Evolutionary conservation across 2,113 vertebrate genomes (phyloP).

Genomic region (Smithornis capensis): DNA sequence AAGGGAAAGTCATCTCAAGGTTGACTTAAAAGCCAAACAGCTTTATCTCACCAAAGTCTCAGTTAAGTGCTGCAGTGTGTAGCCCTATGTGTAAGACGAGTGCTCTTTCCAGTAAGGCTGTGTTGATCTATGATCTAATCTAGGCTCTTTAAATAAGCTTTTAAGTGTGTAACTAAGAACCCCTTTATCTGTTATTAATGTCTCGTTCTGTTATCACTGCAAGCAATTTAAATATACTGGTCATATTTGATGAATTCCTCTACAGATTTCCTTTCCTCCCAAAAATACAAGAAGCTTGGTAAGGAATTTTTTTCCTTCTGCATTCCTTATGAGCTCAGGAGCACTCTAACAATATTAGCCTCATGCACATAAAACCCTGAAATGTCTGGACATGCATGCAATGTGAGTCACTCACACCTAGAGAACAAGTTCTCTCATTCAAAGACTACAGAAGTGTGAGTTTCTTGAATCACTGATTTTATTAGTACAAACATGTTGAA

Average conservation of each 20-base stretch:
- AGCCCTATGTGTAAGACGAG: constrained; percentile 10
- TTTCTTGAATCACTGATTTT: constrained; percentile 63
- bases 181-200: constrained; percentile 54
- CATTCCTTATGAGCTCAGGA: constrained; percentile 12
- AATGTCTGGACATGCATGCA: constrained; percentile 56
- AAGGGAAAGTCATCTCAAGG: constrained; percentile 63
- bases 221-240: constrained; percentile 54
- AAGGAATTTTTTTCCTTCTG: neutral
- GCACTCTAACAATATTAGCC: constrained; percentile 11
- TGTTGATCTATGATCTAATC: constrained; percentile 63
- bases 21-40: constrained; percentile 66
- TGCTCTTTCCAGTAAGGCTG: constrained; percentile 14
- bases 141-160: constrained; percentile 62
- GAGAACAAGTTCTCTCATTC: constrained; percentile 66
- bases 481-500: constrained; percentile 68
- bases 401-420: constrained; percentile 74
- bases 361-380: constrained; percentile 46
- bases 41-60: constrained; percentile 57
- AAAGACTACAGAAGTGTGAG: constrained; percentile 61
- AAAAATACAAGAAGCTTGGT: constrained; percentile 2
- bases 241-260: constrained; percentile 58
- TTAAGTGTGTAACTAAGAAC: constrained; percentile 56
- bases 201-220: constrained; percentile 47
- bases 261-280: constrained; percentile 32
- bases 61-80: neutral